Base-by-base conservation (phyloP, 2,113 vertebrate species). In the Rhinogobius similis region DNA sequence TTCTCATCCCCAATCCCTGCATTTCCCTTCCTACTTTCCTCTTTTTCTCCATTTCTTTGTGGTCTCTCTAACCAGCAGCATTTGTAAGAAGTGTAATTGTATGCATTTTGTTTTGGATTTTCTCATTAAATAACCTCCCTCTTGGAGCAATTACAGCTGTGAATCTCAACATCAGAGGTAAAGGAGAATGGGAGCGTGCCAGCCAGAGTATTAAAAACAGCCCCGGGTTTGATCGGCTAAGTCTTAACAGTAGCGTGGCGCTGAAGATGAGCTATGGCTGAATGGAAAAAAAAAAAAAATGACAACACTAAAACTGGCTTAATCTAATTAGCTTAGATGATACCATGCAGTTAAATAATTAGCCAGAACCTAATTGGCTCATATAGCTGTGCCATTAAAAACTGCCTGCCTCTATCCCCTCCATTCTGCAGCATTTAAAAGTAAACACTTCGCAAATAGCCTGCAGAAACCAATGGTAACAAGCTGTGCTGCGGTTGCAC, bases 311-410 rank as follows among this genome's bases (percentile, higher is more conserved):
- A 78, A 85, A 79, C 56, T 70, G 79, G 59, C 69, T 55, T 86
- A 85, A 87, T 83, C 75, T 78, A 86, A 89, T 89, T 87, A 84
- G 36, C 79, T 50, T 43, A 36, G 1, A 76, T 73, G 66, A 80
- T 79, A 82, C 61, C 75, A 75, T 78, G 79, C 78, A 69, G 82
- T 87, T 84, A 86, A 89, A 85, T 87, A 75, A 88, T 89, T 88
- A 82, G 70, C 65, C 68, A 64, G 38, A 82, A 77, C 41, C 82
- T 75, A 84, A 82, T 83, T 83, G 81, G 69, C 67, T 81, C 75
- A 88, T 82, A 73, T 83, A 58, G 26, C 62, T 50, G 68, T 16
- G 65, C 74, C 64, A 55, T 86, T 77, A 63, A 43, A 39, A 62
- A 74, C 50, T 41, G 21, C 46, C 65, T 78, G 62, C 73, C 32